Percentiles rank a stretch among this genome's conserved stretches.
phyloP scores from a whole-genome alignment of 2,797 vertebrate genomes.

The Urocyon cinereoargenteus region DNA sequence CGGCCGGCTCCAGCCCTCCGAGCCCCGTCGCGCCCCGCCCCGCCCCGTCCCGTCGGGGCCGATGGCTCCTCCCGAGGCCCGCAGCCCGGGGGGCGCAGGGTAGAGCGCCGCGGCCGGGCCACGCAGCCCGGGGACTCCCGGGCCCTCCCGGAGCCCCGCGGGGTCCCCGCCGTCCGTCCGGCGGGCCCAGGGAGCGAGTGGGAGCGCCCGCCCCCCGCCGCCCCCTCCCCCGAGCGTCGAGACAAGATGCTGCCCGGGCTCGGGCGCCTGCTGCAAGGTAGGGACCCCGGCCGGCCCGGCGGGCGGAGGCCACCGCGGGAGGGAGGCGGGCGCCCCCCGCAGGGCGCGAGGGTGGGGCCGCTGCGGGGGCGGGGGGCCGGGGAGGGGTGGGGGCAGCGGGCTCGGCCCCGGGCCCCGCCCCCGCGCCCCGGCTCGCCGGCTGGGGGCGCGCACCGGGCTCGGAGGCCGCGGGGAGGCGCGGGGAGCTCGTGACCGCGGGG shows the following conservation, averaged over 20 bases:
- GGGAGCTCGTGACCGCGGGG: conserved; percentile 62
- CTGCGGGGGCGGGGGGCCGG: neutral
- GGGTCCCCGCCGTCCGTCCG: conserved; percentile 68
- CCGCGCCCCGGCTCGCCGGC: conserved; percentile 39
- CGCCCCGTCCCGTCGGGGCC: conserved; percentile 80
- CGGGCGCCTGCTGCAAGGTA: conserved; percentile 86
- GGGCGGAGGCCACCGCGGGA: neutral
- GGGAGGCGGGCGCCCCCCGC: neutral
- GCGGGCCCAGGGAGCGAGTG: conserved; percentile 81
- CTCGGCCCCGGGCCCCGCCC: conserved; percentile 47
- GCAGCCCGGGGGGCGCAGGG: conserved; percentile 78
- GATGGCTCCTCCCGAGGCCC: conserved; percentile 79
- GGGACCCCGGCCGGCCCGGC: conserved; percentile 10
- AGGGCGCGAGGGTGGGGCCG: conserved; percentile 37
- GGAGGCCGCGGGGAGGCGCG: neutral
- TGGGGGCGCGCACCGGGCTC: neutral
- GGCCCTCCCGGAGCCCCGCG: conserved; percentile 69
- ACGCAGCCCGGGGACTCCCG: conserved; percentile 55
- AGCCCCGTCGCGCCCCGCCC: conserved; percentile 66
- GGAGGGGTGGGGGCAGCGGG: neutral
- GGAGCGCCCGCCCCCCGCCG: conserved; percentile 76
- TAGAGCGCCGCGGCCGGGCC: conserved; percentile 67
- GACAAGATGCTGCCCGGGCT: conserved; percentile 87
- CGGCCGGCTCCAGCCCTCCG: conserved; percentile 58
- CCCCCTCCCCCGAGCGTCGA: conserved; percentile 70